phyloP scores from a whole-genome alignment of 2,113 vertebrate species.

The Coturnix japonica region DNA sequence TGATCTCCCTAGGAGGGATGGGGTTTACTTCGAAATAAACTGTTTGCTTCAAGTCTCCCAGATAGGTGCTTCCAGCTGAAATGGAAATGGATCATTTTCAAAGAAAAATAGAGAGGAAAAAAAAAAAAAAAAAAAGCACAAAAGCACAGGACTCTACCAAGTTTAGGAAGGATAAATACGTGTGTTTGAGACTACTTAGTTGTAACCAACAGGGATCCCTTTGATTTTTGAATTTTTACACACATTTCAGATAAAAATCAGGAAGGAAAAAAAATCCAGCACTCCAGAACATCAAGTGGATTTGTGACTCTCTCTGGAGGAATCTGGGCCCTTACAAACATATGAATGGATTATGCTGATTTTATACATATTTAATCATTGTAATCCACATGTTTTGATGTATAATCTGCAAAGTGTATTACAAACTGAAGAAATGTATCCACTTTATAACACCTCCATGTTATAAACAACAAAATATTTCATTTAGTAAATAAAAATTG shows the following conservation, averaged over 20 bases:
- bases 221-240: slow-evolving; percentile 65
- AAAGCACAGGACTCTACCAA: neutral
- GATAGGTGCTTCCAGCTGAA: neutral
- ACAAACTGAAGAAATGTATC: neutral
- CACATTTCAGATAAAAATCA: slow-evolving; percentile 59
- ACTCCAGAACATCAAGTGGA: slow-evolving; percentile 65
- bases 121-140: neutral
- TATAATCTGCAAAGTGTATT: slow-evolving; percentile 6
- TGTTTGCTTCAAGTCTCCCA: neutral
- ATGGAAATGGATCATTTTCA: neutral
- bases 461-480: neutral
- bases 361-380: slow-evolving; percentile 69
- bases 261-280: slow-evolving; percentile 23
- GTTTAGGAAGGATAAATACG: neutral
- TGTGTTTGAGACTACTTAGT: neutral
- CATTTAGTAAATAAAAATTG: neutral
- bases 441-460: fast-evolving
- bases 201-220: slow-evolving; percentile 37
- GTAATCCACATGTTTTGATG: slow-evolving; percentile 20
- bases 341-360: slow-evolving; percentile 58
- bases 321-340: slow-evolving; percentile 36
- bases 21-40: neutral
- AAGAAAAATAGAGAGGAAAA: neutral
- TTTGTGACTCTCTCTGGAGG: slow-evolving; percentile 51
- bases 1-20: neutral